A percentile compares a stretch with the other conserved stretches of the same genome.
Conservation (phyloP, 2,888 invertebrate species). For the Rhaphigaster nebulosa region DNA sequence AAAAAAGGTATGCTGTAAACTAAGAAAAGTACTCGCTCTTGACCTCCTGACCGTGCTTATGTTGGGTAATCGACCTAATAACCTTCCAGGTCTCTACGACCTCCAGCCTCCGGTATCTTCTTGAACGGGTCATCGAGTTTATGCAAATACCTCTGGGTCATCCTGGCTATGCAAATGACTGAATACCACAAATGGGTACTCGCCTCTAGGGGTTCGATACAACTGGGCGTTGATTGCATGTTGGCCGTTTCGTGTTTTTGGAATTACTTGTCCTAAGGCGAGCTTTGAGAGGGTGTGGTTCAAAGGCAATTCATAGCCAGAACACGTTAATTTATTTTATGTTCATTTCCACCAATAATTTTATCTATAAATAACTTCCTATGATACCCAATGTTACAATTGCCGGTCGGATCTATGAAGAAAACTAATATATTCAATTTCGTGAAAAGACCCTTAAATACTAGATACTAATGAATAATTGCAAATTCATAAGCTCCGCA, state of each 20-base stretch:
- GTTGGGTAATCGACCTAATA: conserved; percentile 16
- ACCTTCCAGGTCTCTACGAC: neutral
- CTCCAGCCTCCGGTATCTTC: neutral
- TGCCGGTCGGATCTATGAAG: too few relatives aligned
- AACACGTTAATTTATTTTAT: neutral
- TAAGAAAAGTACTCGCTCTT: neutral
- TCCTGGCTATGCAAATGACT: neutral
- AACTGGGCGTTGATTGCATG: neutral
- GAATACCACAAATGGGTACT: neutral
- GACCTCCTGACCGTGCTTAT: neutral
- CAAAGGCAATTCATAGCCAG: neutral
- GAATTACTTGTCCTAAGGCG: neutral
- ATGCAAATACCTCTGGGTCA: neutral
- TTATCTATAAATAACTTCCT: neutral
- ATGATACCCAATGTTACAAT: too few relatives aligned
- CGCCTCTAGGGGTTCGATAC: neutral
- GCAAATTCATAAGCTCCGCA: too few relatives aligned
- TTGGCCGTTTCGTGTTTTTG: neutral
- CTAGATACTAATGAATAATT: too few relatives aligned
- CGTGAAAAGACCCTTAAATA: too few relatives aligned
- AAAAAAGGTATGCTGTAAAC: too few relatives aligned
- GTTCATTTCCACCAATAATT: neutral
- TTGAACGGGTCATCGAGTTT: neutral
- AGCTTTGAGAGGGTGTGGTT: neutral
- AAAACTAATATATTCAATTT: too few relatives aligned